These are phyloP conservation scores for Sebastes matsubarae DNA, from an alignment of 2,797 vertebrate genomes.

Conservation along the genomic window DNA sequence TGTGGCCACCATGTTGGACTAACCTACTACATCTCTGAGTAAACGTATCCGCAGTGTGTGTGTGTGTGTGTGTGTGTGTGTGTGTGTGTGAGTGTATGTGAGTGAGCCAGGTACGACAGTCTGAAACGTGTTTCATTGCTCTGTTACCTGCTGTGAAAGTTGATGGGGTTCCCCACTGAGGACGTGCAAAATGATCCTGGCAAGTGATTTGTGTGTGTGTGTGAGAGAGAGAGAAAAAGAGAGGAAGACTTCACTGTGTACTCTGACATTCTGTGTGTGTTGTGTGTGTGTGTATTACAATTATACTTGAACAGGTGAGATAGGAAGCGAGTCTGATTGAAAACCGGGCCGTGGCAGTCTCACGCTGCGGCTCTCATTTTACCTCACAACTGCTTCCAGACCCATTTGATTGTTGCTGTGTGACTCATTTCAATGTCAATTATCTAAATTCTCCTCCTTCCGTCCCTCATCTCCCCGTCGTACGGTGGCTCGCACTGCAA, in stretches of 20 bases:
- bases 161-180: conserved; percentile 77
- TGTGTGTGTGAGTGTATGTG: background rate
- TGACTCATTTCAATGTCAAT: conserved; percentile 64
- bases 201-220: conserved; percentile 62
- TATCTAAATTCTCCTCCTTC: conserved; percentile 20
- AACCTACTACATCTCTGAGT: conserved; percentile 29
- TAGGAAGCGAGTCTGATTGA: conserved; percentile 66
- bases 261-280: conserved; percentile 31
- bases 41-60: conserved; percentile 36
- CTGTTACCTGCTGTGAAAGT: conserved; percentile 74
- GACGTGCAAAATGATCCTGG: conserved; percentile 65
- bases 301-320: conserved; percentile 61
- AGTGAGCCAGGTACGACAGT: conserved; percentile 13
- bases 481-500: background rate
- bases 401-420: conserved; percentile 61
- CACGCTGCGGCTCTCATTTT: conserved; percentile 68
- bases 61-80: background rate
- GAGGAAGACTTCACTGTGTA: conserved; percentile 15
- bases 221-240: background rate
- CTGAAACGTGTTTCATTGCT: conserved; percentile 72
- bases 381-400: conserved; percentile 51
- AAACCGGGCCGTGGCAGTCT: conserved; percentile 49
- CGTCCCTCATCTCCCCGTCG: background rate
- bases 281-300: conserved; percentile 19
- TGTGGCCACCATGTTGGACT: conserved; percentile 25